Evolutionary conservation across 2,797 vertebrate species (phyloP), one percentile per base, ranked within the genome.

Genomic region (Pseudopleuronectes americanus): DNA sequence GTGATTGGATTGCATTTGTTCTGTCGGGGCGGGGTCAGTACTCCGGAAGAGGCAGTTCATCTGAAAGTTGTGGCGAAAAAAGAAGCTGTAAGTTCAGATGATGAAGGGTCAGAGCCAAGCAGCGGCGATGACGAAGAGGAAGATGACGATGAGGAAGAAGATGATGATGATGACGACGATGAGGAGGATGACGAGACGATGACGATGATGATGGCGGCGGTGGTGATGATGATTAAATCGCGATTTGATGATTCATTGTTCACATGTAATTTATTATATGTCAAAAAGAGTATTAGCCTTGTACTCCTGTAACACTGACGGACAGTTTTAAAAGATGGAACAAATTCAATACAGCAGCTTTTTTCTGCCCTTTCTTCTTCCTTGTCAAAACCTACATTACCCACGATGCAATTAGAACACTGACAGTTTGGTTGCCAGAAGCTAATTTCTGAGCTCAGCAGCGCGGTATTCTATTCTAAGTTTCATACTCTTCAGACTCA

Each of bases 31-130:
- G 49, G 49, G 14, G 8, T 75, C 83, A 90, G 91, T 77, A 67
- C 64, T 72, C 71, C 56, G 3, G 81, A 74, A 54, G 89, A 92
- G 76, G 81, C 80, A 0, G 24, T 74, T 68, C 86, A 86, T 49
- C 85, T 92, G 57, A 75, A 10, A 31, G 8, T 28, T 24, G 0
- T 64, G 64, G 49, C 17, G 22, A 60, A 47, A 60, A 80, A 56
- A 55, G 76, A 87, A 69, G 74, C 7, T 8, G 80, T 47, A 1
- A 85, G 79, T 72, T 90, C 83, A 62, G 80, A 89, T 1, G 78
- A 81, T 16, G 80, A 87, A 62, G 88, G 77, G 41, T 76, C 71
- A 21, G 86, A 90, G 31, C 49, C 52, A 17, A 89, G 83, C 68
- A 89, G 79, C 1, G 76, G 70, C 45, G 90, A 64, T 8, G 86